A percentile compares a stretch with the other conserved stretches of the same genome.
These are phyloP conservation scores for Antheraea mylitta DNA, from an alignment of 1,140 invertebrate genomes.

Conservation along the genomic window DNA sequence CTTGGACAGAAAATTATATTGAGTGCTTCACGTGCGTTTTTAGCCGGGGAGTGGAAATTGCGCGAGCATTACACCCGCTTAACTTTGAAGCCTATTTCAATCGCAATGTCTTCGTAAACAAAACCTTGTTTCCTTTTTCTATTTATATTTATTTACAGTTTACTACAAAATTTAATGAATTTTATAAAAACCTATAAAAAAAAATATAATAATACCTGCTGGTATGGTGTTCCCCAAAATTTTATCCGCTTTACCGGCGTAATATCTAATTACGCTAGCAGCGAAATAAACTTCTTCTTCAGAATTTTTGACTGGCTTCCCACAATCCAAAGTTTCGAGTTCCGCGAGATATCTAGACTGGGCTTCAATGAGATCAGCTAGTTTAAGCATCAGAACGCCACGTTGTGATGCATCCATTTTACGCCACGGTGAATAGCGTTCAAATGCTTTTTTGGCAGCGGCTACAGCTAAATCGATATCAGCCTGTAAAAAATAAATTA, in stretches of 20 bases:
- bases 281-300: slow-evolving; percentile 80
- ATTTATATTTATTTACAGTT: too few relatives aligned
- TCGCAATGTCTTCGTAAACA: too few relatives aligned
- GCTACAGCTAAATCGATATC: slow-evolving; percentile 91
- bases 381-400: slow-evolving; percentile 77
- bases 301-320: slow-evolving; percentile 83
- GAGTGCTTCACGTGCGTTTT: too few relatives aligned
- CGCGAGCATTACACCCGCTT: too few relatives aligned
- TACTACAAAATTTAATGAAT: too few relatives aligned
- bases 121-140: too few relatives aligned
- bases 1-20: too few relatives aligned
- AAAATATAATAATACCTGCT: slow-evolving; percentile 35
- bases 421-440: slow-evolving; percentile 85
- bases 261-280: slow-evolving; percentile 82
- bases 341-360: slow-evolving; percentile 84
- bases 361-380: slow-evolving; percentile 86
- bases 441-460: slow-evolving; percentile 88
- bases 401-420: slow-evolving; percentile 85
- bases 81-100: too few relatives aligned
- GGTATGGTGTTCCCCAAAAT: slow-evolving; percentile 81
- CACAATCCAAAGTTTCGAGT: slow-evolving; percentile 87
- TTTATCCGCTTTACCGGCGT: slow-evolving; percentile 89
- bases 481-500: slow-evolving; percentile 58
- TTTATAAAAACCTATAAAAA: too few relatives aligned
- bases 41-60: too few relatives aligned